Conservation (phyloP, 2,888 invertebrate genomes). For the Gryllus longicercus region DNA sequence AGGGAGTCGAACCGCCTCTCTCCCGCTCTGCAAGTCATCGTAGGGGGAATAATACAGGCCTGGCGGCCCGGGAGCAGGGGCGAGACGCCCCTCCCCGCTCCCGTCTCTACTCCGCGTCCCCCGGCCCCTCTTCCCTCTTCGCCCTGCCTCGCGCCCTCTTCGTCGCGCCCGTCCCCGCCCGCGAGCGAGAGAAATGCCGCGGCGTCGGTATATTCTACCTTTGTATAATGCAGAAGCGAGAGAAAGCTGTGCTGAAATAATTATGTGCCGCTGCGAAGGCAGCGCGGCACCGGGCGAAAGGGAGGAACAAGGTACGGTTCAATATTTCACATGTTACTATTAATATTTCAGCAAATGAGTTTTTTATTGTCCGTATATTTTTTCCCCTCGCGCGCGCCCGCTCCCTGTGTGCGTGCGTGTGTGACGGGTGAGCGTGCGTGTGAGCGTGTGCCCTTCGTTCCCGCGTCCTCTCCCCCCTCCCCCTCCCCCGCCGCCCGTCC, state of each 20-base stretch:
- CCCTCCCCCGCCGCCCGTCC: not conserved
- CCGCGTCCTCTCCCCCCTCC: not conserved
- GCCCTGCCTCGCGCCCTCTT: not conserved
- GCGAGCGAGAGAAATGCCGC: too few species aligned
- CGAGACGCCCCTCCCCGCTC: too few species aligned
- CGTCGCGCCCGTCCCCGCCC: not conserved
- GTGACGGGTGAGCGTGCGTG: conserved; percentile 29
- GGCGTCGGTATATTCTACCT: conserved; percentile 35
- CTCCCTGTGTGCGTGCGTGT: conserved; percentile 22
- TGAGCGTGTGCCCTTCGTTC: conserved; percentile 17
- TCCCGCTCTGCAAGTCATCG: too few species aligned
- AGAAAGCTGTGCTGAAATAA: conserved; percentile 38
- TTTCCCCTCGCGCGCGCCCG: conserved; percentile 25
- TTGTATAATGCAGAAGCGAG: conserved; percentile 37
- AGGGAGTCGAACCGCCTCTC: too few species aligned
- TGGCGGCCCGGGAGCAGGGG: too few species aligned
- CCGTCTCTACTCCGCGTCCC: too few species aligned
- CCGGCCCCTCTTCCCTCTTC: too few species aligned
- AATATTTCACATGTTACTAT: conserved; percentile 38
- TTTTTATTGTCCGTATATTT: conserved; percentile 37
- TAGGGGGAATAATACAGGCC: too few species aligned
- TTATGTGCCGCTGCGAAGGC: conserved; percentile 35
- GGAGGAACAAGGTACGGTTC: conserved; percentile 37
- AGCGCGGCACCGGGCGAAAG: conserved; percentile 23
- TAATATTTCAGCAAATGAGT: conserved; percentile 38